Base-by-base conservation (phyloP, 2,113 vertebrate species). In the Piliocolobus tephrosceles region DNA sequence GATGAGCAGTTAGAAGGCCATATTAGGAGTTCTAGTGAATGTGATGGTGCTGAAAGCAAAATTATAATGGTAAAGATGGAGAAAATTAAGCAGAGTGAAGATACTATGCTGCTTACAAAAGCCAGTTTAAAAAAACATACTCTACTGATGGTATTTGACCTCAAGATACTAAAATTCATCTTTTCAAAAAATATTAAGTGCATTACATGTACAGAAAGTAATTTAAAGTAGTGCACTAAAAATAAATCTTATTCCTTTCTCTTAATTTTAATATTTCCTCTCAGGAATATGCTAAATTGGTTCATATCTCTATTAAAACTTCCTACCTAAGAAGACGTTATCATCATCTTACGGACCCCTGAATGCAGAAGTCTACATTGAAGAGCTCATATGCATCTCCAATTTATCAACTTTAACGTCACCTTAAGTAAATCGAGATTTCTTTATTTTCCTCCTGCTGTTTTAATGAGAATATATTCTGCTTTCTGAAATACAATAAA, bases 391-490 rank as follows among this genome's bases (percentile, higher is more conserved):
- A 94, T 95, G 83, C 72, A 96, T 98, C 88, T 96, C 93, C 93
- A 98, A 96, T 79, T 87, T 89, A 96, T 97, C 0, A 68, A 47
- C 58, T 97, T 98, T 97, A 98, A 97, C 89, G 95, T 70, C 92
- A 97, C 40, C 64, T 98, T 97, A 95, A 98, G 98, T 98, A 98
- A 98, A 97, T 93, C 96, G 92, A 97, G 83, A 86, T 88, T 96
- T 98, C 91, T 98, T 98, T 95, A 95, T 84, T 98, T 98, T 98
- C 96, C 58, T 84, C 97, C 98, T 45, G 88, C 95, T 98, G 96
- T 97, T 98, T 98, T 93, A 98, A 95, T 97, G 70, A 98, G 61
- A 98, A 96, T 96, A 90, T 93, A 94, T 95, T 98, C 93, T 98
- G 87, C 70, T 98, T 97, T 98, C 90, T 94, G 52, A 97, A 98